Conservation (phyloP, 1,140 invertebrate species). For the Leguminivora glycinivorella region DNA sequence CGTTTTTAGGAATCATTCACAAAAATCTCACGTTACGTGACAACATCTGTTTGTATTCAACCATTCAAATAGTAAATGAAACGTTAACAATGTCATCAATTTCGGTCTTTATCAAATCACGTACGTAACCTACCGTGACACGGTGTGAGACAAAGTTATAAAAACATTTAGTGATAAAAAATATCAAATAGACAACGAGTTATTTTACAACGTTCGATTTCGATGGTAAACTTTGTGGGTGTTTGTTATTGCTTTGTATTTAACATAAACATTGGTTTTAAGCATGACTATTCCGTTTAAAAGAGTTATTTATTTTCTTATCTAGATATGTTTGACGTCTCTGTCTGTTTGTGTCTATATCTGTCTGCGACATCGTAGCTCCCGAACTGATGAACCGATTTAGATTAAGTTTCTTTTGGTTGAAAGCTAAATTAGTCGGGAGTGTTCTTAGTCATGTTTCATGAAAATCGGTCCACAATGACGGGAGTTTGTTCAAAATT, state of each 20-base stretch:
- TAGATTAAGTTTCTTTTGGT: no score
- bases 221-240: background rate
- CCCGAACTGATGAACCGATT: no score
- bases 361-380: no score
- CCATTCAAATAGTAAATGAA: background rate
- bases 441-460: no score
- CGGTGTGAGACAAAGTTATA: slow-evolving; percentile 6
- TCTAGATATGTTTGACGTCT: no score
- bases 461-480: no score
- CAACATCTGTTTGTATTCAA: background rate
- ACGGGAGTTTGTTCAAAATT: no score
- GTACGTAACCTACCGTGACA: slow-evolving; percentile 16
- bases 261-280: background rate
- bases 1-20: background rate
- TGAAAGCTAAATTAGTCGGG: no score
- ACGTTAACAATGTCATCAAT: background rate
- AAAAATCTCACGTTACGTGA: slow-evolving; percentile 9
- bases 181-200: background rate
- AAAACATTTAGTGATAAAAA: slow-evolving; percentile 21
- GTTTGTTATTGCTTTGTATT: background rate
- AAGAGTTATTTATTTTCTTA: no score
- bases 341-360: no score
- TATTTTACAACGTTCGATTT: slow-evolving; percentile 4
- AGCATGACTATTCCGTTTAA: background rate
- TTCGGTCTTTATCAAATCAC: background rate